Conservation (phyloP, 1,140 invertebrate species). For the Globodera ellingtonae region DNA sequence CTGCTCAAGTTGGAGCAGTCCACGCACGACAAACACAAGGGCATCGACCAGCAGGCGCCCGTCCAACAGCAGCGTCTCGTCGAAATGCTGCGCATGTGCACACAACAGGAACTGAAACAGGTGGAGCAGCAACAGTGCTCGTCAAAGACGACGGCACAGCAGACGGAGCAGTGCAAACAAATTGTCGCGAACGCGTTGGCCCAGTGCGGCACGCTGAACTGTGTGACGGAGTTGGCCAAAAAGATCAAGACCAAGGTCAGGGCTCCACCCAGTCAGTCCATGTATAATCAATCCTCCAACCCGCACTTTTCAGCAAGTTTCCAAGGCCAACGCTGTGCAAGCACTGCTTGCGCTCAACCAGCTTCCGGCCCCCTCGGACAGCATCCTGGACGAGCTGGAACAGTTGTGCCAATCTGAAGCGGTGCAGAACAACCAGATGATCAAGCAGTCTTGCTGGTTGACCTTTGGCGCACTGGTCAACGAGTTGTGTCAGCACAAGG, state of each 20-base stretch:
- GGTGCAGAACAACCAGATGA: conserved; percentile 23
- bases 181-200: conserved; percentile 52
- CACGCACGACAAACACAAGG: conserved; percentile 30
- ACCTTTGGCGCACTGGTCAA: conserved; percentile 55
- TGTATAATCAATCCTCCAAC: background rate
- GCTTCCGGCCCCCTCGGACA: conserved; percentile 49
- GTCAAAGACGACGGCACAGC: conserved; percentile 17
- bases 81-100: conserved; percentile 49
- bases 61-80: conserved; percentile 42
- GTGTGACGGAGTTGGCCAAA: conserved; percentile 43
- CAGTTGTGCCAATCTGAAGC: conserved; percentile 51
- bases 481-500: conserved; percentile 52
- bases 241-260: conserved; percentile 40
- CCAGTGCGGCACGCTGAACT: conserved; percentile 52
- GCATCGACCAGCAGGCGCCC: conserved; percentile 29
- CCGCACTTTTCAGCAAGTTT: conserved; percentile 30
- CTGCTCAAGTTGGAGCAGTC: conserved; percentile 12
- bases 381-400: conserved; percentile 42
- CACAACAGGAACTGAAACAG: conserved; percentile 48
- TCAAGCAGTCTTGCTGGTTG: conserved; percentile 56
- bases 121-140: conserved; percentile 30
- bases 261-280: too few species aligned
- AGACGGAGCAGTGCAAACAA: conserved; percentile 38
- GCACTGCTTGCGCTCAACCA: conserved; percentile 42
- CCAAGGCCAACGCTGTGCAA: conserved; percentile 40